Percentiles rank a stretch among this genome's conserved stretches.
These are phyloP conservation scores for Myocastor coypus DNA, from an alignment of 2,113 vertebrate genomes.

Conservation along the genomic window DNA sequence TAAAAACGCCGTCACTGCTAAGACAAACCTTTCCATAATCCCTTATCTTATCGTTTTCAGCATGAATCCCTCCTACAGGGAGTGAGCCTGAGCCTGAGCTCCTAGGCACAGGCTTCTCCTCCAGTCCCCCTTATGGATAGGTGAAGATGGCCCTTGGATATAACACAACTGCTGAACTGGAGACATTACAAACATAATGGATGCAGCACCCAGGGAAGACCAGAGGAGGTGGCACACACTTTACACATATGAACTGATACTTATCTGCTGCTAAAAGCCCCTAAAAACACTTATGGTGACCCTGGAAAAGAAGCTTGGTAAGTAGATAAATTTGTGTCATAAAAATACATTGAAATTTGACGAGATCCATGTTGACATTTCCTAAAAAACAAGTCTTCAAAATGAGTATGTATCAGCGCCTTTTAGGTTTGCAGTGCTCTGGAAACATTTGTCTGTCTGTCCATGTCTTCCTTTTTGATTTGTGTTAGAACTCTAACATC, in stretches of 20 bases:
- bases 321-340: background rate
- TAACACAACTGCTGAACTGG: background rate
- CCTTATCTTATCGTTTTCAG: conserved; percentile 38
- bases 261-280: conserved; percentile 11
- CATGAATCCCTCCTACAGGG: background rate
- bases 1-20: conserved; percentile 46
- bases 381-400: conserved; percentile 18
- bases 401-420: background rate
- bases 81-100: background rate
- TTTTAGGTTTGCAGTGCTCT: background rate
- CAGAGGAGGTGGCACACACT: background rate
- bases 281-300: background rate
- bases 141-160: background rate
- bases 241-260: background rate
- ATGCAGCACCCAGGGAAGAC: background rate
- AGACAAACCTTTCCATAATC: conserved; percentile 56
- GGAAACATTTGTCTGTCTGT: background rate
- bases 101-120: background rate
- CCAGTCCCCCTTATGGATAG: background rate
- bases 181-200: background rate
- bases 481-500: conserved; percentile 21
- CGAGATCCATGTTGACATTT: conserved; percentile 28
- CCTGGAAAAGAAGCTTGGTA: background rate
- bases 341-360: background rate
- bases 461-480: background rate